A percentile compares a stretch with the other conserved stretches of the same genome.
Evolutionary conservation across 2,888 invertebrate species (phyloP).

Genomic region (Xylota sylvarum): DNA sequence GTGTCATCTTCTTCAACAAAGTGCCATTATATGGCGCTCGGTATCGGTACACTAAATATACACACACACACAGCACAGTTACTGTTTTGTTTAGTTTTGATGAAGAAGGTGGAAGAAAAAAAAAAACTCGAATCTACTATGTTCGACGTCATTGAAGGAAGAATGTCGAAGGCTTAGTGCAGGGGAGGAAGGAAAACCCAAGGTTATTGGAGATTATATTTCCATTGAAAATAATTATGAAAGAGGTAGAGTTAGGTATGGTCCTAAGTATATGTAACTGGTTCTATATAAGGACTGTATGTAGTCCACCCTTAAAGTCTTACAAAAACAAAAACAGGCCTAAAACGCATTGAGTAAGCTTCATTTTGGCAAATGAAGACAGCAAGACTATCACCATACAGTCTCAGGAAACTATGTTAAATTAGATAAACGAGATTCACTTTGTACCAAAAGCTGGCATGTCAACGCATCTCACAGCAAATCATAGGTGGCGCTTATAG

Average conservation of each 20-base stretch:
- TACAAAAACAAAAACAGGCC: too few species aligned
- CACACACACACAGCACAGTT: conserved; percentile 20
- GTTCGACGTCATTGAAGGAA: conserved; percentile 19
- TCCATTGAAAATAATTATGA: not conserved
- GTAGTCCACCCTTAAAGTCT: not conserved
- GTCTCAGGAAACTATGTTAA: too few species aligned
- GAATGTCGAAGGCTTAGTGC: not conserved
- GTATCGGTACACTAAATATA: not conserved
- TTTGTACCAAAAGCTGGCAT: too few species aligned
- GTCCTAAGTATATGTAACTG: too few species aligned
- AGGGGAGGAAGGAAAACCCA: not conserved
- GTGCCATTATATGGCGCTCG: conserved; percentile 55
- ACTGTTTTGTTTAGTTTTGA: not conserved
- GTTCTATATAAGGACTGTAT: too few species aligned
- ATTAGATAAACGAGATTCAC: too few species aligned
- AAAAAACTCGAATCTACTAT: not conserved
- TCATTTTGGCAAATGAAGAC: too few species aligned
- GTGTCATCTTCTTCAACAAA: conserved; percentile 48
- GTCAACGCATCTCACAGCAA: too few species aligned
- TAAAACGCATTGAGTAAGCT: too few species aligned
- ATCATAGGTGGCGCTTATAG: too few species aligned
- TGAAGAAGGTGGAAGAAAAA: not conserved
- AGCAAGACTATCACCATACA: too few species aligned
- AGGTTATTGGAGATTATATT: not conserved
- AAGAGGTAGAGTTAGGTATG: not conserved